Base-by-base conservation (phyloP, 2,888 invertebrate species). In the Sabellastarte sp. region DNA sequence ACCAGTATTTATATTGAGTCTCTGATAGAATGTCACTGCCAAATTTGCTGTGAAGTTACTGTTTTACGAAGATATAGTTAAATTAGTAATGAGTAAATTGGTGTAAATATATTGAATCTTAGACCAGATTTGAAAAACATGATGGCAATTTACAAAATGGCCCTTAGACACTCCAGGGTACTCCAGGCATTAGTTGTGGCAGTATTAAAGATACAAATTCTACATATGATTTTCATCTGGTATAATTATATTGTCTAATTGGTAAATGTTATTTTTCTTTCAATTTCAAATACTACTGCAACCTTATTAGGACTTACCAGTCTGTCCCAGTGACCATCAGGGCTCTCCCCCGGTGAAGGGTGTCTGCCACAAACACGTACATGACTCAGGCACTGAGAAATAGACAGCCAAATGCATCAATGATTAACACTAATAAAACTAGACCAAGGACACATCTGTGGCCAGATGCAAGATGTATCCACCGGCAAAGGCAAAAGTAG, bases 121-220 rank as follows among this genome's bases (percentile, higher is more conserved):
- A n/a, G n/a, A n/a, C n/a, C 70, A 87, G 80, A 73, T 87, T 87
- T 57, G 81, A 78, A 72, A 86, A 86, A 61, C 84, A 84, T 69
- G 97, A 95, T 63, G 94, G 89, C 31, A 98, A 86, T 63, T 96
- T 86, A 51, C 96, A 86, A 63, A 97, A 86, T 82, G 98, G 97
- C 83, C 97, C 96, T 84, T 93, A 91, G 20, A 97, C 87, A 82
- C 95, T 94, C 85, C 95, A 96, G 29, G 97, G 87, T 61, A 92
- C 89, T 70, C 92, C 90, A 20, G 93, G 93, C 60, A 95, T 86
- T 77, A 96, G 95, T 53, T 92, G 83, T 50, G 91, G 87, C 84
- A 91, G 88, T 74, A 68, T 61, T 10, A 41, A 41, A 41, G 20
- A 41, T 41, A 10, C 20, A 41, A 5, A 10, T 41, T 10, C 20